Evolutionary conservation across 1,140 invertebrate species (phyloP).

Genomic region (Aphaenogaster rudis): DNA sequence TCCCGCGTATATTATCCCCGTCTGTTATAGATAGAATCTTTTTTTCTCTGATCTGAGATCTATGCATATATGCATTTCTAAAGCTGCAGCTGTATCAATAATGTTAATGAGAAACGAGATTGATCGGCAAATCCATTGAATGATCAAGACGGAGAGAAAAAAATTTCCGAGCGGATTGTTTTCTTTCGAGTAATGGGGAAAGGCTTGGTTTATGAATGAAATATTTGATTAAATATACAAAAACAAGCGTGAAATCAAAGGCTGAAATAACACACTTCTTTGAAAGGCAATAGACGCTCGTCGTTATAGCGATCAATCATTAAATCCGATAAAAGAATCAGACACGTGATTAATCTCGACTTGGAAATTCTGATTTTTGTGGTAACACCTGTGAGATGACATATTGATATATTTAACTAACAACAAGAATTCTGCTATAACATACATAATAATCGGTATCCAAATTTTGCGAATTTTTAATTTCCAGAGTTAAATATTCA

Average conservation of each 20-base stretch:
- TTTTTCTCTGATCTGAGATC: not conserved
- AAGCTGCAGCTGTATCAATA: slow-evolving; percentile 18
- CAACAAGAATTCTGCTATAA: not conserved
- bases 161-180: not conserved
- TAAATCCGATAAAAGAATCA: not conserved
- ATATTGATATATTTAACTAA: not conserved
- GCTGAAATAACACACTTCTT: slow-evolving; percentile 43
- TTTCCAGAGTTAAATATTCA: not conserved
- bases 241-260: slow-evolving; percentile 19
- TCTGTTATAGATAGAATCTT: not conserved
- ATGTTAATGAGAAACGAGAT: slow-evolving; percentile 14
- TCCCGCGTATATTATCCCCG: not conserved
- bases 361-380: not conserved
- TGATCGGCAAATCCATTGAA: not conserved
- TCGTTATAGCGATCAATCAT: slow-evolving; percentile 31
- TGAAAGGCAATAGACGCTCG: not conserved
- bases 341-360: not conserved
- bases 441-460: not conserved
- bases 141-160: not conserved
- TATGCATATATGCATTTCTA: slow-evolving; percentile 16
- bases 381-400: not conserved
- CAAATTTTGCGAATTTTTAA: not conserved
- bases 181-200: slow-evolving; percentile 21
- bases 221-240: slow-evolving; percentile 21
- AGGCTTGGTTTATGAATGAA: not conserved